These are phyloP conservation scores for Candoia aspera DNA, from an alignment of 2,113 vertebrate genomes.

Conservation along the genomic window DNA sequence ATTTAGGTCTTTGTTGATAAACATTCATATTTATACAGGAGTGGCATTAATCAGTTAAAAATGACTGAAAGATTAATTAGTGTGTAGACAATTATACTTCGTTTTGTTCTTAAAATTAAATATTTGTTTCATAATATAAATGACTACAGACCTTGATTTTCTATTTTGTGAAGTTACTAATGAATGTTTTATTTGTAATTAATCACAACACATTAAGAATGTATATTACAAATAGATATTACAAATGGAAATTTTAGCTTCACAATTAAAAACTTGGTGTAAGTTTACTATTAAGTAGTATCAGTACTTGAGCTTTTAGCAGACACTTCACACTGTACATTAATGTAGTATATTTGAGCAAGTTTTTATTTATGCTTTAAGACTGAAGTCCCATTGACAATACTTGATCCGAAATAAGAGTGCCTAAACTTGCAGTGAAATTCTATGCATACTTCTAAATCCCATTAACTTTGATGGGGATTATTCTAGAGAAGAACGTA, in stretches of 20 bases:
- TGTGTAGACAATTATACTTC: background rate
- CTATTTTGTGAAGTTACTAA: background rate
- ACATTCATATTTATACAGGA: constrained; percentile 9
- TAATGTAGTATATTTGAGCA: background rate
- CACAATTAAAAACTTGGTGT: background rate
- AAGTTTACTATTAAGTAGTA: background rate
- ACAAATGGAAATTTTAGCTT: background rate
- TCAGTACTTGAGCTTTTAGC: background rate
- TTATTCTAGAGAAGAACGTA: background rate
- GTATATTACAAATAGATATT: background rate
- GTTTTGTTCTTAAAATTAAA: background rate
- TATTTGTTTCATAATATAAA: constrained; percentile 36
- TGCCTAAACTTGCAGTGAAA: background rate
- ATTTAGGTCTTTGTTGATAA: constrained; percentile 20
- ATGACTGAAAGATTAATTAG: constrained; percentile 29
- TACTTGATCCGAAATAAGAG: background rate
- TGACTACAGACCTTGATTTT: background rate
- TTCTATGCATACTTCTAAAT: background rate
- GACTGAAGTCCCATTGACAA: background rate
- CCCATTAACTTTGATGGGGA: background rate
- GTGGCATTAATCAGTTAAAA: background rate
- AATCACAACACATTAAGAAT: background rate
- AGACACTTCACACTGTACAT: background rate
- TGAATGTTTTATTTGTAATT: background rate
- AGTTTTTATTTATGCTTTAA: background rate